phyloP scores from a whole-genome alignment of 2,113 vertebrate species.

The Anthoscopus minutus region DNA sequence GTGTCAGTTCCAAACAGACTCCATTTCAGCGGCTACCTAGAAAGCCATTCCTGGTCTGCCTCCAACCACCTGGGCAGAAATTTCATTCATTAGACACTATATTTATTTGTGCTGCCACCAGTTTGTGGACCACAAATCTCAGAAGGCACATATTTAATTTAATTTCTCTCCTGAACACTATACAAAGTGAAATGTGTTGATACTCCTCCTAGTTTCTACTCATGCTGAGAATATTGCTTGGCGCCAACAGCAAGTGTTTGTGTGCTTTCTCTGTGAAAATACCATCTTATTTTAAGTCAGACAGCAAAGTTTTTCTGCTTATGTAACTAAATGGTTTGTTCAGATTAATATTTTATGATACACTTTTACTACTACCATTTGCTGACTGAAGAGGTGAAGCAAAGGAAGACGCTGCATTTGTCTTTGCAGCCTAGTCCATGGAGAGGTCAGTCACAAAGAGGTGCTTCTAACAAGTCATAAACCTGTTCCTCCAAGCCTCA shows the following conservation, averaged over 20 bases:
- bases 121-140: not conserved
- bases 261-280: not conserved
- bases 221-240: not conserved
- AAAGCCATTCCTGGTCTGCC: constrained; percentile 1
- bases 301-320: not conserved
- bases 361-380: not conserved
- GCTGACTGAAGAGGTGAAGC: not conserved
- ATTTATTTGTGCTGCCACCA: not conserved
- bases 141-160: not conserved
- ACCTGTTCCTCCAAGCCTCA: not conserved
- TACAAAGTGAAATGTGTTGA: not conserved
- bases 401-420: not conserved
- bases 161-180: not conserved
- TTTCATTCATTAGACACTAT: not conserved
- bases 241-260: not conserved
- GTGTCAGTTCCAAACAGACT: not conserved
- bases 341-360: not conserved
- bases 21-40: not conserved
- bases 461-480: not conserved
- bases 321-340: not conserved
- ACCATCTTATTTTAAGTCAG: not conserved
- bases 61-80: not conserved
- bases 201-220: not conserved
- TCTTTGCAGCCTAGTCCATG: not conserved
- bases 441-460: not conserved